Conservation (phyloP, 2,113 vertebrate species). For the Pontoporia blainvillei region DNA sequence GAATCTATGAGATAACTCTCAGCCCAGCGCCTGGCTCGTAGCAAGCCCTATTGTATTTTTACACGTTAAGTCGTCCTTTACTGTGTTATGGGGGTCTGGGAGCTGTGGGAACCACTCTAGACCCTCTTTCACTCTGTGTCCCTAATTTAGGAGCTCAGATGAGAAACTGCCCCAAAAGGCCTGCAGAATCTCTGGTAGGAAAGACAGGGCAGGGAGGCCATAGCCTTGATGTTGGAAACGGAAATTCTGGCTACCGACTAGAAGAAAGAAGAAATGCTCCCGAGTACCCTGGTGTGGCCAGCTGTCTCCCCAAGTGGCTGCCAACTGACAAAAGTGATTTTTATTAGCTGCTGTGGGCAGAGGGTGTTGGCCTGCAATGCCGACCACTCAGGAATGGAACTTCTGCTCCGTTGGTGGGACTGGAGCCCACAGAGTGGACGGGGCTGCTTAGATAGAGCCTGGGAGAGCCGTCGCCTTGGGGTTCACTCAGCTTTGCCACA, state of each 20-base stretch:
- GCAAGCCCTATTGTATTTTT: neutral
- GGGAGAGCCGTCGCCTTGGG: neutral
- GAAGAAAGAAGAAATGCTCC: neutral
- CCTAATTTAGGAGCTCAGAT: neutral
- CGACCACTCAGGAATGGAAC: neutral
- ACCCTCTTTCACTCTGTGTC: neutral
- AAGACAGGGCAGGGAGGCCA: neutral
- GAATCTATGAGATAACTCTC: accelerated
- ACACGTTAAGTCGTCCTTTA: neutral
- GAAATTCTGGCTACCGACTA: neutral
- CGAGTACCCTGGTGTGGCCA: neutral
- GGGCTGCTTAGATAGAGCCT: neutral
- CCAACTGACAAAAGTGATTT: neutral
- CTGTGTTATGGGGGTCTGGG: accelerated
- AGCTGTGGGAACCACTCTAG: too few species aligned
- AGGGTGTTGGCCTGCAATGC: neutral
- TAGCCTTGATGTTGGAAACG: neutral
- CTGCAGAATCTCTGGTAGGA: neutral
- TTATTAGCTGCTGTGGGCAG: accelerated
- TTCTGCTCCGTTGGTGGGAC: neutral
- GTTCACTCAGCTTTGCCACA: neutral
- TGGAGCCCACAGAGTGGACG: neutral
- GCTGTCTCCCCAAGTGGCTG: neutral
- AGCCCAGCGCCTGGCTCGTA: neutral
- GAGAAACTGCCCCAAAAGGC: neutral